phyloP scores from a whole-genome alignment of 2,797 vertebrate genomes.

The Esox lucius region DNA sequence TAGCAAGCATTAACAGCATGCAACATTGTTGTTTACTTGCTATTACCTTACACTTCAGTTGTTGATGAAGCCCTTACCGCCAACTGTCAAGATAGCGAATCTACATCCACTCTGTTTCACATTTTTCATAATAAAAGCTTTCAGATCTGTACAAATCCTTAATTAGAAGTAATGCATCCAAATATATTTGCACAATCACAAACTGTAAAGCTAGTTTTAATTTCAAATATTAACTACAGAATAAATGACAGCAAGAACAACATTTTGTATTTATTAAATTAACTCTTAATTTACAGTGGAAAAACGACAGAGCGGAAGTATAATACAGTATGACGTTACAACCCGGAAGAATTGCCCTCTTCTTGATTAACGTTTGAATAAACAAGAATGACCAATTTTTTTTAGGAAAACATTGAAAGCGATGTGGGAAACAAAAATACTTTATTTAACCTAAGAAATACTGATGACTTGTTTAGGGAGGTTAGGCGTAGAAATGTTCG shows the following conservation, averaged over 20 bases:
- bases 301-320: constrained; percentile 64
- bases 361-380: constrained; percentile 72
- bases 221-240: neutral
- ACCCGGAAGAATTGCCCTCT: constrained; percentile 71
- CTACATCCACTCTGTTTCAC: neutral
- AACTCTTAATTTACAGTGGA: constrained; percentile 60
- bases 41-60: neutral
- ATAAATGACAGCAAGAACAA: neutral
- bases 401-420: constrained; percentile 27
- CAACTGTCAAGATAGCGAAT: neutral
- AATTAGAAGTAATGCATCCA: neutral
- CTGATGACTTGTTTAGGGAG: constrained; percentile 29
- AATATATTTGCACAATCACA: neutral
- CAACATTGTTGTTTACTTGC: neutral
- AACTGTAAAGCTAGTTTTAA: neutral
- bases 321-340: constrained; percentile 76
- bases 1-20: neutral
- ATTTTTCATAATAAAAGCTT: constrained; percentile 10
- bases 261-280: neutral
- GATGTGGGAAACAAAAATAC: constrained; percentile 40
- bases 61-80: neutral
- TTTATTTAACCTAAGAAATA: constrained; percentile 4
- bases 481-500: constrained; percentile 39
- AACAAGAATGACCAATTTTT: constrained; percentile 67
- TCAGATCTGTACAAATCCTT: neutral